phyloP scores from a whole-genome alignment of 2,888 invertebrate species.

The Microctonus aethiopoides region DNA sequence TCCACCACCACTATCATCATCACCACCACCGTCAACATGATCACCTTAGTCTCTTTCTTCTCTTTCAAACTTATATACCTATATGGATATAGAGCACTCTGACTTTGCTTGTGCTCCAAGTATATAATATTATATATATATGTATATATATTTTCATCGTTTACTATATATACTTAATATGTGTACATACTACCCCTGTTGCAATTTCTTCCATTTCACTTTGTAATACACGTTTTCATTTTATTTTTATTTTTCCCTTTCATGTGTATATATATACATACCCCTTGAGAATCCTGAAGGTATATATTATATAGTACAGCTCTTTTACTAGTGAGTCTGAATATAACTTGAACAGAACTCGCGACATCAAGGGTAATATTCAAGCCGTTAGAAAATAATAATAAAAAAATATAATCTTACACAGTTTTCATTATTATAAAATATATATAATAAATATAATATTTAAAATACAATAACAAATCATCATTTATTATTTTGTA shows the following conservation, averaged over 20 bases:
- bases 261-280: too few relatives aligned
- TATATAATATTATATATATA: too few relatives aligned
- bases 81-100: background rate
- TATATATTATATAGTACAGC: conserved; percentile 32
- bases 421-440: too few relatives aligned
- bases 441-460: too few relatives aligned
- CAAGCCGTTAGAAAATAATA: too few relatives aligned
- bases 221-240: background rate
- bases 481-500: too few relatives aligned
- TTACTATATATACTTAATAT: background rate
- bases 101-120: background rate
- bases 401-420: too few relatives aligned
- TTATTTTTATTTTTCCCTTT: background rate
- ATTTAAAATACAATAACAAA: too few relatives aligned
- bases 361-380: too few relatives aligned
- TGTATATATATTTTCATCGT: background rate
- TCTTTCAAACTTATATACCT: background rate
- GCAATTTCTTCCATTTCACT: background rate
- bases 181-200: too few relatives aligned
- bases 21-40: conserved; percentile 27
- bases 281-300: conserved; percentile 1
- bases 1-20: conserved; percentile 23
- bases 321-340: too few relatives aligned
- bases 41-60: background rate
- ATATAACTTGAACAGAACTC: too few relatives aligned